phyloP scores from a whole-genome alignment of 2,888 invertebrate species.

The Scaptomyza tumidula region DNA sequence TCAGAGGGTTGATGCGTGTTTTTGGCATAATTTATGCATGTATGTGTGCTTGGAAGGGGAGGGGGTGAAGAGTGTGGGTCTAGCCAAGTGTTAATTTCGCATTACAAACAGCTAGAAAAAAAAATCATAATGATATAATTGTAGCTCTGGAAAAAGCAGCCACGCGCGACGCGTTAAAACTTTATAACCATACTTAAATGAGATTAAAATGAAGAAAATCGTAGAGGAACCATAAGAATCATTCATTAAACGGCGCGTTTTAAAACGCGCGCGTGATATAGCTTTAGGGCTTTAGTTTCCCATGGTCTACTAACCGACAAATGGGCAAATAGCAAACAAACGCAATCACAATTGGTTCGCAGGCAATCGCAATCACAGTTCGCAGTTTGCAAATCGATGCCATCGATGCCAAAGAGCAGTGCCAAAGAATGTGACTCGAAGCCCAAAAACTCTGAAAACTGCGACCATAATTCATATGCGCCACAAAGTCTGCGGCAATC shows the following conservation, averaged over 20 bases:
- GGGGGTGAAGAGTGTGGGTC: slow-evolving; percentile 31
- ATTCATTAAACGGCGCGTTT: slow-evolving; percentile 34
- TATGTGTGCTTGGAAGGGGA: slow-evolving; percentile 9
- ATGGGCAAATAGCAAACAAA: slow-evolving; percentile 39
- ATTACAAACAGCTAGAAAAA: slow-evolving; percentile 28
- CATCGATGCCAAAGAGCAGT: slow-evolving; percentile 71
- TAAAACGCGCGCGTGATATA: slow-evolving; percentile 28
- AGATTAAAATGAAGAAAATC: not conserved
- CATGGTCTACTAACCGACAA: slow-evolving; percentile 79
- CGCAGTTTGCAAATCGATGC: slow-evolving; percentile 31
- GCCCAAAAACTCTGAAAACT: slow-evolving; percentile 29
- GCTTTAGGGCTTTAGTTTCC: slow-evolving; percentile 52
- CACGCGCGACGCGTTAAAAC: slow-evolving; percentile 13
- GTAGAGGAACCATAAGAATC: not conserved
- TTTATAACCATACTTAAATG: not conserved
- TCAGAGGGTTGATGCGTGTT: slow-evolving; percentile 68
- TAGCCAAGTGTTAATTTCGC: slow-evolving; percentile 75
- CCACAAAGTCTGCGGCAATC: slow-evolving; percentile 82
- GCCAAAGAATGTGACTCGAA: slow-evolving; percentile 73
- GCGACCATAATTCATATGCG: slow-evolving; percentile 81
- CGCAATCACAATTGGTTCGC: slow-evolving; percentile 36
- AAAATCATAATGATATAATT: slow-evolving; percentile 11
- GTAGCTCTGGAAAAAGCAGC: slow-evolving; percentile 15
- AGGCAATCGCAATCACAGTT: slow-evolving; percentile 22
- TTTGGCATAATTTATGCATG: slow-evolving; percentile 78